Percentiles rank a stretch among this genome's conserved stretches.
Evolutionary conservation across 2,888 invertebrate genomes (phyloP).

Genomic region (Eristalis arbustorum): DNA sequence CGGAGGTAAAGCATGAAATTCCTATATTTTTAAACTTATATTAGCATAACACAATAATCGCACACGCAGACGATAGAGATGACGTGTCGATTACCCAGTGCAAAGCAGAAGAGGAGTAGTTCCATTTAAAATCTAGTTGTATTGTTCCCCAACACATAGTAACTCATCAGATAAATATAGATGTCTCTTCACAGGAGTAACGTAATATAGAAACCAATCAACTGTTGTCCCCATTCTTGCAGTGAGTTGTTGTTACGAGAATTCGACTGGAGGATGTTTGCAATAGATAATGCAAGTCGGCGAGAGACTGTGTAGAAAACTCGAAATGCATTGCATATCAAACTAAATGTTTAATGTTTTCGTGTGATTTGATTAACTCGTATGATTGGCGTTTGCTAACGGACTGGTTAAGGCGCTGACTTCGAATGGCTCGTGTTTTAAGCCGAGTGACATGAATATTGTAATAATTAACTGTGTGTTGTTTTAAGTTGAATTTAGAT

Average conservation of each 20-base stretch:
- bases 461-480: not conserved
- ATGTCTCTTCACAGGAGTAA: slow-evolving; percentile 50
- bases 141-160: slow-evolving; percentile 58
- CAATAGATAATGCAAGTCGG: not conserved
- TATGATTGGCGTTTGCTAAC: slow-evolving; percentile 15
- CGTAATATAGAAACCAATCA: slow-evolving; percentile 6
- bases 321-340: slow-evolving; percentile 48
- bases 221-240: slow-evolving; percentile 29
- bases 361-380: slow-evolving; percentile 13
- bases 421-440: not conserved
- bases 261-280: slow-evolving; percentile 2
- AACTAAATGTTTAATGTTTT: slow-evolving; percentile 44
- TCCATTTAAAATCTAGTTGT: slow-evolving; percentile 64
- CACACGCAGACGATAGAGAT: slow-evolving; percentile 65
- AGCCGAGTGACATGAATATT: not conserved
- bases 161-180: slow-evolving; percentile 51
- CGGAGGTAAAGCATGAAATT: slow-evolving; percentile 81
- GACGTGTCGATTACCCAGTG: slow-evolving; percentile 58
- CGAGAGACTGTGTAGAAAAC: slow-evolving; percentile 5
- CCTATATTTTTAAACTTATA: slow-evolving; percentile 68
- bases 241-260: slow-evolving; percentile 41
- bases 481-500: not conserved
- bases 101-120: slow-evolving; percentile 67
- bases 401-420: slow-evolving; percentile 3
- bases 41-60: slow-evolving; percentile 68